These are phyloP conservation scores for Crax fasciolata DNA, from an alignment of 2,797 vertebrate genomes.

Conservation along the genomic window DNA sequence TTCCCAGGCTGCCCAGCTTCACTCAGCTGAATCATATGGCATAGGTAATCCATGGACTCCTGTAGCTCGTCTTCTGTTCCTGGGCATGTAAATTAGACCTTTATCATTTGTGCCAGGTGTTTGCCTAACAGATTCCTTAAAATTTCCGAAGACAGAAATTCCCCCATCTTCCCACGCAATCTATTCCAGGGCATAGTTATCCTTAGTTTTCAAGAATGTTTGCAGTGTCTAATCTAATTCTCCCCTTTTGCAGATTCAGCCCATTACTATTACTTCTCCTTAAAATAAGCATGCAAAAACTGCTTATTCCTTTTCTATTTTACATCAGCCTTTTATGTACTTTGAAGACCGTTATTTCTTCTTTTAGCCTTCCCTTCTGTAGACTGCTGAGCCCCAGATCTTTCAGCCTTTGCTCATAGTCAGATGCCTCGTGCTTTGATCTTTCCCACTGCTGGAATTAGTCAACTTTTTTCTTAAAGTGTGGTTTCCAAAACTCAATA, in stretches of 20 bases:
- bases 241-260: neutral
- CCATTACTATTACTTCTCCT: neutral
- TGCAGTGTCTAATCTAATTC: neutral
- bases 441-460: conserved; percentile 1
- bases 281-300: neutral
- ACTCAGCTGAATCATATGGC: neutral
- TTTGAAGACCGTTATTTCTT: conserved; percentile 2
- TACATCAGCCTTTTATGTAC: neutral
- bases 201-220: neutral
- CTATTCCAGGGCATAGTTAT: neutral
- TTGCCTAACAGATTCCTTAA: neutral
- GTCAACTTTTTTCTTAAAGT: neutral
- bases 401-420: neutral
- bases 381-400: conserved; percentile 21
- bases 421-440: conserved; percentile 11
- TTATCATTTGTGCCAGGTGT: neutral
- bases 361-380: neutral
- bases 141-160: neutral
- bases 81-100: neutral
- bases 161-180: neutral
- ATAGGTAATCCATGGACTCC: neutral
- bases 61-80: neutral
- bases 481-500: neutral
- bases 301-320: neutral
- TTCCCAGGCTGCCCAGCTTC: neutral